Conservation (phyloP, 1,140 invertebrate genomes). For the Venturia canescens region DNA sequence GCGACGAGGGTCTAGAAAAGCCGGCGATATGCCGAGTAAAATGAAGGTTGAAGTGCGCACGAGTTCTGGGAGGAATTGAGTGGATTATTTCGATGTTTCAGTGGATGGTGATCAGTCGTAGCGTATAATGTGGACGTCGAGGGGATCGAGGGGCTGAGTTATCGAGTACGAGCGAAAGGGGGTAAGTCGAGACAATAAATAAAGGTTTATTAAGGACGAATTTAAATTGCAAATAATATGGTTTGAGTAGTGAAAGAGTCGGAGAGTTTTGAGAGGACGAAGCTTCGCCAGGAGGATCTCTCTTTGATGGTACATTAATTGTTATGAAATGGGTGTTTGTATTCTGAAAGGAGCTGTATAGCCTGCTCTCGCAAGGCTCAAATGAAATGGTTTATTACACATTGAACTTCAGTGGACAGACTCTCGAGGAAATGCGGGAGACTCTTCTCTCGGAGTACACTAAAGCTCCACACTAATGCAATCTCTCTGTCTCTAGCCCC, state of each 20-base stretch:
- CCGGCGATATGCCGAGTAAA: background rate
- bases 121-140: slow-evolving; percentile 1
- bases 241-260: too few relatives aligned
- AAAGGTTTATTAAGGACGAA: background rate
- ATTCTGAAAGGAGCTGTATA: too few relatives aligned
- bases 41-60: too few relatives aligned
- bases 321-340: too few relatives aligned
- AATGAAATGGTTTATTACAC: too few relatives aligned
- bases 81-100: background rate
- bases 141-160: slow-evolving; percentile 16
- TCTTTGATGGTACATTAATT: background rate
- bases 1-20: background rate
- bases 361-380: too few relatives aligned
- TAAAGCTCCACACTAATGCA: background rate
- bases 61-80: too few relatives aligned
- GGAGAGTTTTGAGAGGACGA: background rate
- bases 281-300: background rate
- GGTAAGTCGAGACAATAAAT: background rate
- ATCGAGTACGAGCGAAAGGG: slow-evolving; percentile 4
- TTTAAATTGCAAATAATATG: background rate
- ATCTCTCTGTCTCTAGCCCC: background rate
- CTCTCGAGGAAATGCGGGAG: background rate
- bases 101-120: background rate
- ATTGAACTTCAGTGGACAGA: background rate
- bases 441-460: background rate